Base-by-base conservation (phyloP, 2,888 invertebrate genomes). In the Mesochorus sp. region DNA sequence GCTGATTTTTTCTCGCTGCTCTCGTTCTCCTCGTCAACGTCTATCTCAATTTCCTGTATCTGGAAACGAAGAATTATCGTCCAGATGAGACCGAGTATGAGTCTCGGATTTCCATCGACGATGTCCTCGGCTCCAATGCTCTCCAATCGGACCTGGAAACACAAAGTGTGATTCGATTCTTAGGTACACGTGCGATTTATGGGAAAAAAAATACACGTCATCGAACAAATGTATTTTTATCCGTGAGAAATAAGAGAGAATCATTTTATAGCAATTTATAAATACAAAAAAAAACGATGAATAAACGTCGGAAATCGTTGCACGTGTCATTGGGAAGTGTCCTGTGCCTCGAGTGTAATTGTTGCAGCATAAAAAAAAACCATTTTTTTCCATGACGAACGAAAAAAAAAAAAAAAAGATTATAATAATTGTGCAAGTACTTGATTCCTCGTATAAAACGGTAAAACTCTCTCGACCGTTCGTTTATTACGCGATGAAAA, bases 81-180 rank as follows among this genome's bases (percentile, higher is more conserved):
- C 99, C 99, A 99, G 85, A 99, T 98, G 64, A 99, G 94, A 85
- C 99, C 99, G 82, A 99, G 94, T 90, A 99, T 99, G 82, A 99
- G 94, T 59, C 98, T 94, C 47, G 97, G 98, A 93, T 99, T 99
- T 31, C 99, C 98, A 91, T 99, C 99, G 80, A 99, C 98, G 83
- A 99, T 99, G 91, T 99, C 99, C 92, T 99, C 99, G 12, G 99
- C 99, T 81, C 99, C 99, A 88, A 99, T 99, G 87, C 98, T 99
- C 93, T 99, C 99, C 91, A 99, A 92, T 57, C 98, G 95, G 76
- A 99, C 97, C 97, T 97, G 74, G 24, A 51, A 12, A 34, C 59
- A 71, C 12, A 42, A 31, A 57, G 3, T 2, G 0, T 8, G 17
- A 55, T 61, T 31, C 3, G 21, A n/a, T n/a, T 12, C 49, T 8